A percentile compares a stretch with the other conserved stretches of the same genome.
phyloP scores from a whole-genome alignment of 2,888 invertebrate species.

The Artemia sinica region DNA sequence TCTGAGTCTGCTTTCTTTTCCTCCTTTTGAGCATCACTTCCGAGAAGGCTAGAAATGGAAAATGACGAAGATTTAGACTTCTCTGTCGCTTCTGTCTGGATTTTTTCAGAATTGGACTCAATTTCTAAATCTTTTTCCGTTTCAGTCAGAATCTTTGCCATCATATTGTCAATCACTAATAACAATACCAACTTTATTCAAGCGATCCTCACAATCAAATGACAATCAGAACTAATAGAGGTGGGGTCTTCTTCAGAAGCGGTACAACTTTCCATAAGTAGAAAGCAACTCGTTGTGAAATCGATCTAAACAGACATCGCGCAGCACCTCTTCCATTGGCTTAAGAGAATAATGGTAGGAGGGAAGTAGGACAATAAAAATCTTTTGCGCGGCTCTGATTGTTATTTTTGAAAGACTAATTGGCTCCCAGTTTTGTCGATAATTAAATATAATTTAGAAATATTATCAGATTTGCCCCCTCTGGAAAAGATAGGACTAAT shows the following conservation, averaged over 20 bases:
- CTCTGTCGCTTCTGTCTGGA: not conserved
- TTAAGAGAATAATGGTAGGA: not conserved
- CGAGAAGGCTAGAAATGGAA: not conserved
- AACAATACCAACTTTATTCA: not conserved
- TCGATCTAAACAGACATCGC: constrained; percentile 3
- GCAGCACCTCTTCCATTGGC: constrained; percentile 6
- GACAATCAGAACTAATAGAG: not conserved
- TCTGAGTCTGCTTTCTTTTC: not conserved
- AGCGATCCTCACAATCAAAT: not conserved
- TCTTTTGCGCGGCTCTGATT: constrained; percentile 14
- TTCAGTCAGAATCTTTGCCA: not conserved
- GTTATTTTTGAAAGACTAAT: not conserved
- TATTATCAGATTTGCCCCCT: constrained; percentile 12
- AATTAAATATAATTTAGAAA: constrained; percentile 14
- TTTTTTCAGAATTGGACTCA: not conserved
- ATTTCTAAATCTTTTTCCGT: too few species aligned
- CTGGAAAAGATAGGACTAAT: constrained; percentile 11
- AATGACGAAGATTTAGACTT: not conserved
- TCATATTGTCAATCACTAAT: not conserved
- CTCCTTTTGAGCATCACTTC: not conserved
- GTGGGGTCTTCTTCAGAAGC: not conserved
- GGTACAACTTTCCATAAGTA: constrained; percentile 9
- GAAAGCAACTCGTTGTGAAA: constrained; percentile 6
- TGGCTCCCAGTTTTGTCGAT: constrained; percentile 1
- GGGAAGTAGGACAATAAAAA: not conserved